Evolutionary conservation across 2,888 invertebrate species (phyloP), one percentile per base, ranked within the genome.

Genomic region (Eupithecia pulchellata): DNA sequence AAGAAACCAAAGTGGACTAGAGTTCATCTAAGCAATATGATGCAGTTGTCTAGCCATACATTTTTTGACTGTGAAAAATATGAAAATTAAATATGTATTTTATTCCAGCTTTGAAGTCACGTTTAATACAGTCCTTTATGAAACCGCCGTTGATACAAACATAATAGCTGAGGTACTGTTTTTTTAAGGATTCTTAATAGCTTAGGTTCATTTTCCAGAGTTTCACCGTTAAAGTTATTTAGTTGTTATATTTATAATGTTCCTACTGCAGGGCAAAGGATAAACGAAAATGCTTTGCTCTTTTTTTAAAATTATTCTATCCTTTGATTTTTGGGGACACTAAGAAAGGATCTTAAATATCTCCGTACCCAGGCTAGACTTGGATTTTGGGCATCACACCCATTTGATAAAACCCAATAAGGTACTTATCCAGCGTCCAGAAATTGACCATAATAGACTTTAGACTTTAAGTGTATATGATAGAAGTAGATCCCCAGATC

Each of bases 121-220:
- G 20, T 61, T 34, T 61, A 61, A 61, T 61, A 34, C 11, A 34
- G 34, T 61, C 36, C 36, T 61, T 61, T 61, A 61, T 61, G 61
- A 61, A 61, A 32, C 61, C 25, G 20, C 60, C n/a, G 25, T 61
- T n/a, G 34, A 61, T 34, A 25, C 20, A 25, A 32, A 34, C 61
- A 36, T 32, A 32, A 30, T 61, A 14, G 32, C 13, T 11, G 29
- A 8, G 27, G 17, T 17, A 17, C 57, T 57, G 29, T 57, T 29
- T 57, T 29, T 17, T 4, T 0, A 55, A 27, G 4, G 39, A 42
- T n/a, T 47, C 20, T 47, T 47, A n/a, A 20, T n/a, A 47, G 9
- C 42, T 20, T 3, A n/a, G 5, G 20, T 42, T 42, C 39, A n/a
- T 8, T 42, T 9, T 42, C 9, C n/a, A n/a, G n/a, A 42, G n/a